phyloP scores from a whole-genome alignment of 2,888 invertebrate species.

The Melieria crassipennis region DNA sequence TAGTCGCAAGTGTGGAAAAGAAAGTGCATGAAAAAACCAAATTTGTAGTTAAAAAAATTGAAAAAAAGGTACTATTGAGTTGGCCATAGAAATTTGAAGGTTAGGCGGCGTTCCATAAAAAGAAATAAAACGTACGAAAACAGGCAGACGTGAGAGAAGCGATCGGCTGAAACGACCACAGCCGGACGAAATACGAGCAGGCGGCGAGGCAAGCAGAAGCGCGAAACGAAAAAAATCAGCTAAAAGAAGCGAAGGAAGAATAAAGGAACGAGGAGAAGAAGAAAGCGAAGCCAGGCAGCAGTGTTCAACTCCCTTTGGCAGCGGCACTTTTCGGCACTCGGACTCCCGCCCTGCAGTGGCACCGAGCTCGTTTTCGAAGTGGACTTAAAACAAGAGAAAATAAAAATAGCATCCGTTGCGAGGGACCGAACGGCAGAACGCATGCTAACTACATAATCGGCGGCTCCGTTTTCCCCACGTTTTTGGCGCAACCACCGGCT shows the following conservation, averaged over 20 bases:
- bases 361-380: no score
- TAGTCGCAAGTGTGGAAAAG: no score
- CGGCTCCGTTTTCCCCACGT: neutral
- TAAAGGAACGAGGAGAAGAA: neutral
- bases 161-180: neutral
- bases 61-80: neutral
- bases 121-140: neutral
- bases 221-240: neutral
- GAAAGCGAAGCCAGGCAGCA: neutral
- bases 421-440: neutral
- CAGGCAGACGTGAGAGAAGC: neutral
- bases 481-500: slow-evolving; percentile 26
- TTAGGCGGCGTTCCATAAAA: neutral
- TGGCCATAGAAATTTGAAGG: slow-evolving; percentile 1
- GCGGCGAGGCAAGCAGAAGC: neutral
- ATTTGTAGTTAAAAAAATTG: neutral
- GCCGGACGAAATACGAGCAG: neutral
- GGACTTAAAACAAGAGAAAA: slow-evolving; percentile 13
- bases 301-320: no score
- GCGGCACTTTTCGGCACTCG: no score
- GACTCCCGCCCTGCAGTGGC: no score
- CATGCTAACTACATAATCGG: slow-evolving; percentile 1
- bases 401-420: slow-evolving; percentile 31
- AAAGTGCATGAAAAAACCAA: no score
- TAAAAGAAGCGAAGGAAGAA: slow-evolving; percentile 1